These are phyloP conservation scores for Drosophila kikkawai DNA, from an alignment of 1,140 invertebrate genomes.

Conservation along the genomic window DNA sequence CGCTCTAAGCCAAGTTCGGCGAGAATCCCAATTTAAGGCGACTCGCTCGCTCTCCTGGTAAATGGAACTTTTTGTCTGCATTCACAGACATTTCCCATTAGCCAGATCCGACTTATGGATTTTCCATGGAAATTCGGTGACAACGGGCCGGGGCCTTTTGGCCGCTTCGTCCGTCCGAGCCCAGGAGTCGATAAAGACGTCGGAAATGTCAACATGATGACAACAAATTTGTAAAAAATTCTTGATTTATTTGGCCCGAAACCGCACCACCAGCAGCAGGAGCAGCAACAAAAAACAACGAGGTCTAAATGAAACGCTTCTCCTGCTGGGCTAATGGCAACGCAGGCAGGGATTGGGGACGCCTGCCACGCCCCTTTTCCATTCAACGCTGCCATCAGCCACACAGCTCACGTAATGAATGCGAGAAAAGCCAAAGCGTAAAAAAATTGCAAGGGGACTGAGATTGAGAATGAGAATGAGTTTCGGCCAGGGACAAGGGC, in stretches of 20 bases:
- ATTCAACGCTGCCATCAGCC: slow-evolving; percentile 61
- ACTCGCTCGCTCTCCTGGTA: not conserved
- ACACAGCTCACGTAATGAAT: slow-evolving; percentile 81
- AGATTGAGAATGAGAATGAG: slow-evolving; percentile 35
- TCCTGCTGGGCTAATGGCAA: slow-evolving; percentile 72
- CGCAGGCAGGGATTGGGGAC: slow-evolving; percentile 11
- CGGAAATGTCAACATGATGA: slow-evolving; percentile 83
- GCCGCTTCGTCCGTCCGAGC: slow-evolving; percentile 3
- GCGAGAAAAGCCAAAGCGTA: slow-evolving; percentile 64
- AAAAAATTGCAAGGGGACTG: slow-evolving; percentile 60
- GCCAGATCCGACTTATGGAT: slow-evolving; percentile 51
- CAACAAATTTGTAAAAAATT: slow-evolving; percentile 83
- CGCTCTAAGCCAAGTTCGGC: slow-evolving; percentile 38
- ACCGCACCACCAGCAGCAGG: slow-evolving; percentile 14
- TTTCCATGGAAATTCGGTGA: slow-evolving; percentile 49
- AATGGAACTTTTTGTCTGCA: slow-evolving; percentile 43
- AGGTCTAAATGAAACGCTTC: slow-evolving; percentile 66
- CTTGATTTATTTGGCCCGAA: slow-evolving; percentile 76
- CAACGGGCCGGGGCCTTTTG: slow-evolving; percentile 45
- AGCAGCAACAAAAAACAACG: slow-evolving; percentile 57
- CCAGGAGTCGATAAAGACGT: slow-evolving; percentile 77
- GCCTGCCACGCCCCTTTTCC: slow-evolving; percentile 29
- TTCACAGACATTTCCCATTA: slow-evolving; percentile 60
- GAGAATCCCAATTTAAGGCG: slow-evolving; percentile 27
- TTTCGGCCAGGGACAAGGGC: not conserved